These are phyloP conservation scores for Lophotriccus pileatus DNA, from an alignment of 2,797 vertebrate species.

Conservation along the genomic window DNA sequence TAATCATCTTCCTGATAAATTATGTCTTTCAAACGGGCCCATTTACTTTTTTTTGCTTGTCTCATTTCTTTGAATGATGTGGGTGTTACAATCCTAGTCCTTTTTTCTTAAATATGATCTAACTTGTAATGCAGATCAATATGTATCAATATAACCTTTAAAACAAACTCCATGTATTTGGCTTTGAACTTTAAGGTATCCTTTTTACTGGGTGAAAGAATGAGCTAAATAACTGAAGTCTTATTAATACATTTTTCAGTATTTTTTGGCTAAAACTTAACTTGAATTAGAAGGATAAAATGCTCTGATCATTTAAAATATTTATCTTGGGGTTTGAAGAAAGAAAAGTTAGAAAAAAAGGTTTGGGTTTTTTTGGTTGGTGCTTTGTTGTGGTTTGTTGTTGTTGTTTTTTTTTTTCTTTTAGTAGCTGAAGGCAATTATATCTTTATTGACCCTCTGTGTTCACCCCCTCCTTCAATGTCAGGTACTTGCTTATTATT, in stretches of 20 bases:
- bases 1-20: not conserved
- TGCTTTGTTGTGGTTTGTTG: not conserved
- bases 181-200: not conserved
- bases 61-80: not conserved
- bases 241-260: not conserved
- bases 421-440: constrained; percentile 65
- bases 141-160: constrained; percentile 2
- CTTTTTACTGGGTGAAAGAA: not conserved
- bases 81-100: not conserved
- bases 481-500: constrained; percentile 70
- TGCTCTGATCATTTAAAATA: not conserved
- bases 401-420: not conserved
- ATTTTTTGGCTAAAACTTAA: not conserved
- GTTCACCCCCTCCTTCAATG: constrained; percentile 12
- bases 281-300: not conserved
- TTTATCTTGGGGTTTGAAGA: not conserved
- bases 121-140: constrained; percentile 37
- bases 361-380: not conserved
- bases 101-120: not conserved
- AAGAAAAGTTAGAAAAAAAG: not conserved
- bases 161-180: not conserved
- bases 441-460: constrained; percentile 72
- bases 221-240: not conserved
- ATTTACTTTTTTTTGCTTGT: not conserved
- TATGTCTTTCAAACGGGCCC: not conserved